Evolutionary conservation across 2,888 invertebrate species (phyloP).

Genomic region (Tachina lurida): DNA sequence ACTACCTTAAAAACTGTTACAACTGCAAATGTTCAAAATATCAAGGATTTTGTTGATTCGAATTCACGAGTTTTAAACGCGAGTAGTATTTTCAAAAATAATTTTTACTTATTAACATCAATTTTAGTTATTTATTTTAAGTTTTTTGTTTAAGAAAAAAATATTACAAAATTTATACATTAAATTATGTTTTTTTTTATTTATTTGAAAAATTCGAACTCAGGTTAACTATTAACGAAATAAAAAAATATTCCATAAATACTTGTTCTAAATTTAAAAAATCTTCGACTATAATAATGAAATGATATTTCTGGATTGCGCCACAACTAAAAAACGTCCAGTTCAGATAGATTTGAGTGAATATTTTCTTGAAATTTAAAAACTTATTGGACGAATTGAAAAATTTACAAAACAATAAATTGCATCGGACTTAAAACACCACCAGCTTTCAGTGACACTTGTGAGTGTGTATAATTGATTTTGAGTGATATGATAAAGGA

Average conservation of each 20-base stretch:
- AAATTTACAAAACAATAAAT: no score
- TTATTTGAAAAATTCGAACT: slow-evolving; percentile 57
- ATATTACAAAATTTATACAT: slow-evolving; percentile 48
- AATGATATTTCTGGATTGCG: no score
- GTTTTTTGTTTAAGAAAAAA: slow-evolving; percentile 47
- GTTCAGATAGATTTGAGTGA: no score
- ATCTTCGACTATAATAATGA: no score
- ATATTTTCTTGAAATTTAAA: no score
- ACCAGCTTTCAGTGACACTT: no score
- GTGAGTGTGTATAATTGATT: no score
- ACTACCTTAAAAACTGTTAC: slow-evolving; percentile 23
- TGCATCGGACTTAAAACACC: no score
- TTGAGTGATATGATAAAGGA: no score
- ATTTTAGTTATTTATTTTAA: slow-evolving; percentile 63
- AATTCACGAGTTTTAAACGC: slow-evolving; percentile 30
- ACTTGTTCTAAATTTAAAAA: no score
- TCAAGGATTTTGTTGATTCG: slow-evolving; percentile 49
- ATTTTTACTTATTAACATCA: slow-evolving; percentile 36
- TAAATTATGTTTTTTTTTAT: slow-evolving; percentile 28
- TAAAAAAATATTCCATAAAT: slow-evolving; percentile 23
- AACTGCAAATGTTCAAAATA: slow-evolving; percentile 58
- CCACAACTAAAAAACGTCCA: no score
- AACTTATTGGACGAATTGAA: no score
- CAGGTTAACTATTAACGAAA: slow-evolving; percentile 63
- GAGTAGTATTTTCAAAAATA: slow-evolving; percentile 23